Evolutionary conservation across 2,797 vertebrate species (phyloP).

Genomic region (Adrianichthys oophorus): DNA sequence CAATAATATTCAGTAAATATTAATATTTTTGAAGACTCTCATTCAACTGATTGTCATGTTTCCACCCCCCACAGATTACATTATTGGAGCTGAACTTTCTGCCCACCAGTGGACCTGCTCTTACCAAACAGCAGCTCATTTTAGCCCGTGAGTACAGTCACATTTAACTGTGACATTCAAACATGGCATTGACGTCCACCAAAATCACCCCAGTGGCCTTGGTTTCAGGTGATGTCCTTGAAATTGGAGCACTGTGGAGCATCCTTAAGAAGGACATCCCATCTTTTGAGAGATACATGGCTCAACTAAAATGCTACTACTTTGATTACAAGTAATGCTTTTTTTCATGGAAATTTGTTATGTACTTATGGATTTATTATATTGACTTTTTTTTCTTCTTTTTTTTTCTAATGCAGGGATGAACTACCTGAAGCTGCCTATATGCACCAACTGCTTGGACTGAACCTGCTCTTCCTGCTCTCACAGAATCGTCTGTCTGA

Average conservation of each 20-base stretch:
- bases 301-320: conserved; percentile 96
- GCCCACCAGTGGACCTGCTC: conserved; percentile 85
- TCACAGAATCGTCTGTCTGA: conserved; percentile 96
- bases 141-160: conserved; percentile 85
- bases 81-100: conserved; percentile 93
- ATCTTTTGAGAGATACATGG: conserved; percentile 94
- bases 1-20: too few relatives aligned
- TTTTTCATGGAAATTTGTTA: neutral
- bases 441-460: conserved; percentile 91
- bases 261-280: conserved; percentile 95
- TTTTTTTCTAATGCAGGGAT: conserved; percentile 72
- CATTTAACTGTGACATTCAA: neutral
- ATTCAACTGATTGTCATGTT: too few relatives aligned
- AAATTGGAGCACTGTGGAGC: conserved; percentile 94
- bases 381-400: neutral
- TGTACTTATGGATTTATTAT: neutral
- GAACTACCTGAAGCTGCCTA: conserved; percentile 91
- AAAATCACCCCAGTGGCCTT: neutral
- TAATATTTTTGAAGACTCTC: too few relatives aligned
- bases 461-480: conserved; percentile 95
- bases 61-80: conserved; percentile 76
- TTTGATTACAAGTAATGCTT: conserved; percentile 93
- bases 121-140: conserved; percentile 92
- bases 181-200: neutral
- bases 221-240: conserved; percentile 88